A percentile compares a stretch with the other conserved stretches of the same genome.
Conservation (phyloP, 2,113 vertebrate genomes). For the Ictalurus furcatus region DNA sequence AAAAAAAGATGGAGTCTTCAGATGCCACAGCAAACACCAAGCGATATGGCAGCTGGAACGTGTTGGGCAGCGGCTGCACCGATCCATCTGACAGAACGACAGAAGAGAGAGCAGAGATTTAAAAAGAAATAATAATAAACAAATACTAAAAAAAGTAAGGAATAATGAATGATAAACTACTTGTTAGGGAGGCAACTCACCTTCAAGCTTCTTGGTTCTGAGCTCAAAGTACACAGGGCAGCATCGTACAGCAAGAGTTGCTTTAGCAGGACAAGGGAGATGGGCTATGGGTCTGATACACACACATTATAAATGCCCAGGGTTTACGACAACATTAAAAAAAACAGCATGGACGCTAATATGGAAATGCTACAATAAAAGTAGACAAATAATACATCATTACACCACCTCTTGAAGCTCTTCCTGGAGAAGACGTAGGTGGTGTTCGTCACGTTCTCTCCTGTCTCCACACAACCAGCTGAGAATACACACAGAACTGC, state of each 20-base stretch:
- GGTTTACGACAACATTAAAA: not conserved
- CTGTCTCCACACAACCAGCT: conserved; percentile 95
- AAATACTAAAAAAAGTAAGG: not conserved
- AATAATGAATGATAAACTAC: not conserved
- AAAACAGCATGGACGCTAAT: not conserved
- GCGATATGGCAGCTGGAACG: conserved; percentile 85
- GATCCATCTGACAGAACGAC: conserved; percentile 68
- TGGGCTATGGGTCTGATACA: conserved; percentile 86
- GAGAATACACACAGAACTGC: conserved; percentile 26
- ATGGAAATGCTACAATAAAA: not conserved
- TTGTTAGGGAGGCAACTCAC: conserved; percentile 55
- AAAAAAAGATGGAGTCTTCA: conserved; percentile 90
- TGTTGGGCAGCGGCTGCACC: conserved; percentile 57
- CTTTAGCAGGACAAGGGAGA: conserved; percentile 89
- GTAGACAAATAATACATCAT: not conserved
- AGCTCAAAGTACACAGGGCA: conserved; percentile 91
- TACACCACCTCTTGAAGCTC: conserved; percentile 86
- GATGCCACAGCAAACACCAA: conserved; percentile 95
- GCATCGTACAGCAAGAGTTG: conserved; percentile 94
- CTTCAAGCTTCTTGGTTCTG: conserved; percentile 74
- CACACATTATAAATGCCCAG: not conserved
- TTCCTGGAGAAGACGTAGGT: conserved; percentile 95
- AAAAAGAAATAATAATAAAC: not conserved
- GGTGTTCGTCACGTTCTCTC: conserved; percentile 92
- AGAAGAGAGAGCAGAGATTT: not conserved